Conservation (phyloP, 1,140 invertebrate genomes). For the Brachionus asplanchnoidis region DNA sequence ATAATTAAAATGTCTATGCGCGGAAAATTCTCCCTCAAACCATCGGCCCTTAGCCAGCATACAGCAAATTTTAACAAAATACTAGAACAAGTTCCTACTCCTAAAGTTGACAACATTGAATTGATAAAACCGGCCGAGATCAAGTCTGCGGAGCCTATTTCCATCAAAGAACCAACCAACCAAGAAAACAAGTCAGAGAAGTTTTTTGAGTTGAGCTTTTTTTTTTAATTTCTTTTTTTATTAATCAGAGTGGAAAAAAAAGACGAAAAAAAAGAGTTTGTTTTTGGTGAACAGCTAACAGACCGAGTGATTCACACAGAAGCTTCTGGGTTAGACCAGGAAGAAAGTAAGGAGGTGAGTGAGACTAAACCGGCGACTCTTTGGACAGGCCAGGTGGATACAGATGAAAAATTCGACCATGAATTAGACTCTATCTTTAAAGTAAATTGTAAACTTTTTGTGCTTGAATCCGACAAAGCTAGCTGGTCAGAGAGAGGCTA, state of each 20-base stretch:
- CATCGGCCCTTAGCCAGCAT: slow-evolving; percentile 30
- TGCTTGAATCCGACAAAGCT: slow-evolving; percentile 9
- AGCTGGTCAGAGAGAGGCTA: slow-evolving; percentile 31
- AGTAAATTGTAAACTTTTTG: slow-evolving; percentile 37
- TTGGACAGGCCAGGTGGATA: not conserved
- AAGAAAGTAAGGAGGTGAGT: not conserved
- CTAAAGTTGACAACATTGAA: slow-evolving; percentile 30
- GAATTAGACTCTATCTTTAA: slow-evolving; percentile 6
- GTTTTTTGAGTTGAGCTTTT: not conserved
- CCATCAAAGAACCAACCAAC: not conserved
- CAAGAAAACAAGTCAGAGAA: not conserved
- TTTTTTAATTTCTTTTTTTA: not conserved
- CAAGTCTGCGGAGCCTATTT: not conserved
- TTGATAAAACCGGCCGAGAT: slow-evolving; percentile 12
- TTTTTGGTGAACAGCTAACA: slow-evolving; percentile 37
- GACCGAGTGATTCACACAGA: slow-evolving; percentile 1
- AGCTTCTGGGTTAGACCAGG: not conserved
- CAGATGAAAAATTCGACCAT: slow-evolving; percentile 25
- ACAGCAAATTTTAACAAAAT: slow-evolving; percentile 40
- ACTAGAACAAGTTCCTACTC: slow-evolving; percentile 19
- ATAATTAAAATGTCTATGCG: not conserved
- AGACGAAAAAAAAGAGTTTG: slow-evolving; percentile 7
- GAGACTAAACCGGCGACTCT: not conserved
- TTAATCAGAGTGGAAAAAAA: not conserved
- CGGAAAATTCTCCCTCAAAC: slow-evolving; percentile 20